These are phyloP conservation scores for Archips crataeganus DNA, from an alignment of 2,888 invertebrate genomes.

Conservation along the genomic window DNA sequence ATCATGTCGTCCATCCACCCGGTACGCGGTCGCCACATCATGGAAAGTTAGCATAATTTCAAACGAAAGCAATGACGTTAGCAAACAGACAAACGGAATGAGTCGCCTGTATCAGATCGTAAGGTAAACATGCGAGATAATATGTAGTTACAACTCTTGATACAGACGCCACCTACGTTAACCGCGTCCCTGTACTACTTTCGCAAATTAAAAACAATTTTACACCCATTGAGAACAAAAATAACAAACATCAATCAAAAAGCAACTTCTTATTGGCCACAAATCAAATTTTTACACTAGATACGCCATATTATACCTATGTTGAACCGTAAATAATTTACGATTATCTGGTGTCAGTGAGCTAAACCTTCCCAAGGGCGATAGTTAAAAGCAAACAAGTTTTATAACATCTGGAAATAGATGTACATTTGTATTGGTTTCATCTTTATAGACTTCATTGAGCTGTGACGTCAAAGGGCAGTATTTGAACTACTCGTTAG, in stretches of 20 bases:
- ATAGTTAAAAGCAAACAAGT: conserved; percentile 69
- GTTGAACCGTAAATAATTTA: conserved; percentile 62
- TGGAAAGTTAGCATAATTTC: neutral
- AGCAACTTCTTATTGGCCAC: conserved; percentile 62
- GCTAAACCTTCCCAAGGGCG: conserved; percentile 74
- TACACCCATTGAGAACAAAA: conserved; percentile 44
- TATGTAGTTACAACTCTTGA: conserved; percentile 50
- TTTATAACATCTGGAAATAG: conserved; percentile 74
- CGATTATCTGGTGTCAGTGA: conserved; percentile 55
- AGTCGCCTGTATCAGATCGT: conserved; percentile 36
- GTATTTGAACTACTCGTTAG: conserved; percentile 43
- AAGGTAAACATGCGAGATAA: conserved; percentile 70
- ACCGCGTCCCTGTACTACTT: conserved; percentile 42
- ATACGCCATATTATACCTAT: conserved; percentile 58
- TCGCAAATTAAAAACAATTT: conserved; percentile 40
- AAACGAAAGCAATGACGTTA: conserved; percentile 21
- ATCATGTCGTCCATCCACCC: too few species aligned
- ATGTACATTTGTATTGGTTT: conserved; percentile 61
- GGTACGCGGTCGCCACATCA: too few species aligned
- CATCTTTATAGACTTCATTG: conserved; percentile 58
- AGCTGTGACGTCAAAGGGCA: conserved; percentile 58
- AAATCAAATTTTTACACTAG: conserved; percentile 61
- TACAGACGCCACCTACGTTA: conserved; percentile 46
- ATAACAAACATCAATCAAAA: conserved; percentile 60
- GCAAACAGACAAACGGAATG: conserved; percentile 26